phyloP scores from a whole-genome alignment of 2,797 vertebrate species.

The Acipenser oxyrinchus region DNA sequence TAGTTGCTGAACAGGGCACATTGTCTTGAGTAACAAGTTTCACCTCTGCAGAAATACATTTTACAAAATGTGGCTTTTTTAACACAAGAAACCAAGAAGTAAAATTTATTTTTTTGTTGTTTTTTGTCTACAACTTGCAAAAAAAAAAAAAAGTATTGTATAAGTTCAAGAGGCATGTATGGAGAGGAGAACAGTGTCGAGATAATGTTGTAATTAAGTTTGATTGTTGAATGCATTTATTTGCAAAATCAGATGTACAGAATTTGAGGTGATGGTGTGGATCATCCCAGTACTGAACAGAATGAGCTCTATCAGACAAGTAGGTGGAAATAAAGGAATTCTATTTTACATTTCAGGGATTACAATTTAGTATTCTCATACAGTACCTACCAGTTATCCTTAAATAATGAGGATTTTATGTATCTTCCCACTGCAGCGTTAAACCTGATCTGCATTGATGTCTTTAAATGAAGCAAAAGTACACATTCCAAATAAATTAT shows the following conservation, averaged over 20 bases:
- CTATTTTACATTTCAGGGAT: slow-evolving; percentile 41
- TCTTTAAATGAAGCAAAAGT: slow-evolving; percentile 25
- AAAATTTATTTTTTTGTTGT: slow-evolving; percentile 23
- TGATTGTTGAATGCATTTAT: slow-evolving; percentile 20
- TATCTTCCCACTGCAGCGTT: slow-evolving; percentile 33
- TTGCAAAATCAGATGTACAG: background rate
- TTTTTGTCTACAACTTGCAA: slow-evolving; percentile 22
- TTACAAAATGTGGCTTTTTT: slow-evolving; percentile 19
- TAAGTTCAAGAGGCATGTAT: slow-evolving; percentile 19
- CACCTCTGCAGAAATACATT: no score
- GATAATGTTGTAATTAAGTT: slow-evolving; percentile 5
- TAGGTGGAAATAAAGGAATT: background rate
- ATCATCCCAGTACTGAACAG: no score
- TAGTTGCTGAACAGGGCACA: slow-evolving; percentile 47
- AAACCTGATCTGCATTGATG: slow-evolving; percentile 25
- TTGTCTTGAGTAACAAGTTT: slow-evolving; percentile 48
- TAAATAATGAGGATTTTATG: slow-evolving; percentile 30
- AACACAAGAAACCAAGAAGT: slow-evolving; percentile 18
- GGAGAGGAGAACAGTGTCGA: background rate
- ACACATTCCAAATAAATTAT: slow-evolving; percentile 38
- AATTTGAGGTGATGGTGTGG: no score
- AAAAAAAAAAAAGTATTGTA: slow-evolving; percentile 16
- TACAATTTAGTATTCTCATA: slow-evolving; percentile 42
- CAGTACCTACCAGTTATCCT: slow-evolving; percentile 36
- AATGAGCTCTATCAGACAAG: no score